A percentile compares a stretch with the other conserved stretches of the same genome.
Evolutionary conservation across 2,797 vertebrate species (phyloP).

Genomic region (Falco cherrug): DNA sequence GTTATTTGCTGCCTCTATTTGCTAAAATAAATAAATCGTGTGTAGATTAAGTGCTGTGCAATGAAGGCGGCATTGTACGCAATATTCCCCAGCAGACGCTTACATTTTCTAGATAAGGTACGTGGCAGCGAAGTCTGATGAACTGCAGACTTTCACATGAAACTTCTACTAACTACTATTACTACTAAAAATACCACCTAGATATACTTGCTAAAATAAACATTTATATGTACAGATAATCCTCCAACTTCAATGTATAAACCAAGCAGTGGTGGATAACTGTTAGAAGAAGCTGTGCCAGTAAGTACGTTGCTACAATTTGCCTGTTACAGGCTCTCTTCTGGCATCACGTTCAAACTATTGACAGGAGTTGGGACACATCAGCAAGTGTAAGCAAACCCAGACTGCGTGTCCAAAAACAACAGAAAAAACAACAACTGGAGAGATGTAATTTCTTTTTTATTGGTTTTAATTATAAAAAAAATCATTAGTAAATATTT

Average conservation of each 20-base stretch:
- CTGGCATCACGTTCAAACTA: neutral
- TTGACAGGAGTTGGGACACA: neutral
- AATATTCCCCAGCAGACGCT: neutral
- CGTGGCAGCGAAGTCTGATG: neutral
- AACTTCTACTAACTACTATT: neutral
- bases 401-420: neutral
- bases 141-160: neutral
- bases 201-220: neutral
- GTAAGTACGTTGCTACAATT: neutral
- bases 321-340: neutral
- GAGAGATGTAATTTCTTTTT: neutral
- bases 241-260: neutral
- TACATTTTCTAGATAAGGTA: conserved; percentile 17
- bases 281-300: neutral
- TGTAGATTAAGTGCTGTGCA: neutral
- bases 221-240: neutral
- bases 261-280: neutral
- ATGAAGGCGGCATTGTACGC: neutral
- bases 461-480: neutral
- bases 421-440: neutral
- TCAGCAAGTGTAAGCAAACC: fast-evolving
- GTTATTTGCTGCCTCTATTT: neutral
- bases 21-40: neutral
- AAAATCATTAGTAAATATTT: neutral
- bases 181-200: neutral